Evolutionary conservation across 2,888 invertebrate species (phyloP).

Genomic region (Tipula unca): DNA sequence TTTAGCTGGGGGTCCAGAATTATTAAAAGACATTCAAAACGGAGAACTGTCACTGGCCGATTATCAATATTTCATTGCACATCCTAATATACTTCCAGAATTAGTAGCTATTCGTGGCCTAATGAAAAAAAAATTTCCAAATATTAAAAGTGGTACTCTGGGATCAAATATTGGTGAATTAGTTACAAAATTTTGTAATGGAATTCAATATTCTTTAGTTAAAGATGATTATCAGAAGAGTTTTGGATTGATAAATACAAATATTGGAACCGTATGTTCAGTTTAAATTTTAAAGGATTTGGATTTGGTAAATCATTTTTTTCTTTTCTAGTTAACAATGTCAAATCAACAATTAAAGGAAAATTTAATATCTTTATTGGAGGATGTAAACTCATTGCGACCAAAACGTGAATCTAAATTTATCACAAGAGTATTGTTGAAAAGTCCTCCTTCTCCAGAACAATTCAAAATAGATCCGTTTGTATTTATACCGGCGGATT

Average conservation of each 20-base stretch:
- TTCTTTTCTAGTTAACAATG: constrained; percentile 60
- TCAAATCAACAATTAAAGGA: constrained; percentile 57
- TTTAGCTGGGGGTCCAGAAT: constrained; percentile 59
- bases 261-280: constrained; percentile 58
- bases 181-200: constrained; percentile 57
- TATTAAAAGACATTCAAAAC: constrained; percentile 68
- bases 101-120: constrained; percentile 66
- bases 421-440: constrained; percentile 58
- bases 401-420: constrained; percentile 63
- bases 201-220: constrained; percentile 57
- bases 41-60: constrained; percentile 59
- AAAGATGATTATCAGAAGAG: constrained; percentile 62
- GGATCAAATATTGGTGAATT: constrained; percentile 52
- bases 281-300: background rate
- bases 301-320: background rate
- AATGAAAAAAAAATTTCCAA: constrained; percentile 70
- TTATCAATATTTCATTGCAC: constrained; percentile 66
- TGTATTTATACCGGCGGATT: constrained; percentile 40
- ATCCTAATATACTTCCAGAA: constrained; percentile 71
- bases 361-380: constrained; percentile 58
- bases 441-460: constrained; percentile 57
- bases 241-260: constrained; percentile 57
- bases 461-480: constrained; percentile 60
- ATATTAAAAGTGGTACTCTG: constrained; percentile 55
- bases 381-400: constrained; percentile 53